Base-by-base conservation (phyloP, 2,113 vertebrate genomes). In the Heterochromis multidens region DNA sequence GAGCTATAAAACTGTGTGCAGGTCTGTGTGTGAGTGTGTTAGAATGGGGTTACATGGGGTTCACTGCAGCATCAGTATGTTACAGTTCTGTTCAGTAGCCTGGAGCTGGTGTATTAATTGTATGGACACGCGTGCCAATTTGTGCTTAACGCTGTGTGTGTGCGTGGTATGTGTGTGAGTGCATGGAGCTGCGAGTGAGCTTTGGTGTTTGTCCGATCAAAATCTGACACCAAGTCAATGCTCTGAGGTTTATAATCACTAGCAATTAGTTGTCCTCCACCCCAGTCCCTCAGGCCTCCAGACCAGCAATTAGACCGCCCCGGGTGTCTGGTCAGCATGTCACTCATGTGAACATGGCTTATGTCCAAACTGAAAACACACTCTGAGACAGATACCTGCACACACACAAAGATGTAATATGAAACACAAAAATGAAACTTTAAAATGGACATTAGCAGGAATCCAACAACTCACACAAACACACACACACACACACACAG, bases 231-330 rank as follows among this genome's bases (percentile, higher is more conserved):
- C 82, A 58, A 54, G 82, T 87, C 84, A 82, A 86, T 29, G 65
- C 88, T 88, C 94, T 94, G 94, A 95, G 94, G 94, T 94, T 95
- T 95, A 94, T 96, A 95, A 95, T 95, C 92, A 94, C 94, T 93
- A 92, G 91, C 93, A 94, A 95, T 95, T 95, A 95, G 91, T 80
- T 49, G 83, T 84, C 87, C 90, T 89, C 91, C 91, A 90, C 70
- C 90, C 85, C 89, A 91, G 88, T 86, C 85, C 91, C 91, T 88
- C 85, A 82, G 91, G 92, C 92, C 93, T 87, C 87, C 94, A 93
- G 92, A 93, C 90, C 95, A 93, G 93, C 92, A 94, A 95, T 95
- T 94, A 94, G 89, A 88, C 88, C 5, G 2, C 87, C 89, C 86
- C 81, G 37, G 87, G 85, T 91, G 91, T 82, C 85, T 86, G 93